phyloP scores from a whole-genome alignment of 2,113 vertebrate species.

The Carassius gibelio region DNA sequence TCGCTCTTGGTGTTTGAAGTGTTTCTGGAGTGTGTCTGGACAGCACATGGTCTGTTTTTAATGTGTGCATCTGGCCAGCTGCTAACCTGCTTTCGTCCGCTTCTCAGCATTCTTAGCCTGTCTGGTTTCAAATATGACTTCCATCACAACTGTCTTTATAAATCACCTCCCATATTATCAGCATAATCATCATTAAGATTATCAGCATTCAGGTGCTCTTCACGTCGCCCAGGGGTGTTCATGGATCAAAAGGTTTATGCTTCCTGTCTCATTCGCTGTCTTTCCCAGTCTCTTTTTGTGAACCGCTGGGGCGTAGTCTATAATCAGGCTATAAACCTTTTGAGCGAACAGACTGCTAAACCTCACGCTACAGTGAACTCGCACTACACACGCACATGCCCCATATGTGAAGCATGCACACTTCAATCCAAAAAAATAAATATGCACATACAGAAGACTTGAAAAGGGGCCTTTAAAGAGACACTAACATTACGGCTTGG shows the following conservation, averaged over 20 bases:
- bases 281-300: not conserved
- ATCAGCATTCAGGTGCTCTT: not conserved
- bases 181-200: not conserved
- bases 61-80: slow-evolving; percentile 44
- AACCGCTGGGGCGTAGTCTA: slow-evolving; percentile 23
- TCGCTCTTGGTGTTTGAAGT: slow-evolving; percentile 4
- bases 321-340: slow-evolving; percentile 51
- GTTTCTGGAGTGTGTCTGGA: slow-evolving; percentile 45
- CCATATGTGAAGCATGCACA: slow-evolving; percentile 41
- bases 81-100: not conserved
- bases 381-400: slow-evolving; percentile 34
- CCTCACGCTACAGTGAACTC: slow-evolving; percentile 41
- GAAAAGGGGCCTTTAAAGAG: slow-evolving; percentile 27
- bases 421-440: slow-evolving; percentile 7
- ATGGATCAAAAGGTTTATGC: slow-evolving; percentile 20
- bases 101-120: slow-evolving; percentile 33
- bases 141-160: slow-evolving; percentile 34
- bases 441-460: slow-evolving; percentile 25
- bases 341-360: slow-evolving; percentile 44
- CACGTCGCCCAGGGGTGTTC: slow-evolving; percentile 1
- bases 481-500: slow-evolving; percentile 1
- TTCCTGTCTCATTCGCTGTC: slow-evolving; percentile 19
- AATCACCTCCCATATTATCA: slow-evolving; percentile 32
- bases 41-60: slow-evolving; percentile 54
- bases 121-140: slow-evolving; percentile 39